Evolutionary conservation across 1,140 invertebrate species (phyloP).

Genomic region (Oryzaephilus surinamensis): DNA sequence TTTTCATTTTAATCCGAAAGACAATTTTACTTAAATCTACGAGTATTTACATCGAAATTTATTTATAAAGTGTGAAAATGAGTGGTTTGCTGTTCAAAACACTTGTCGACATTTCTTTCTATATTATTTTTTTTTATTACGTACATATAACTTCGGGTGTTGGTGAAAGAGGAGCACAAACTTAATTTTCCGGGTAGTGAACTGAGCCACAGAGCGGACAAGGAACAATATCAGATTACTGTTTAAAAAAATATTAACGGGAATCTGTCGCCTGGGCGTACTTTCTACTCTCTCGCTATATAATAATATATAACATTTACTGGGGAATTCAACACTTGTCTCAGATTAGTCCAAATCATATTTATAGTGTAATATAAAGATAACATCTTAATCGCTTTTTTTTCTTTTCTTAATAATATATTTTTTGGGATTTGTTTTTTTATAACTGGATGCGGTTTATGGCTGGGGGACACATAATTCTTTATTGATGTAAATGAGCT

Average conservation of each 20-base stretch:
- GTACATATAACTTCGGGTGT: too few species aligned
- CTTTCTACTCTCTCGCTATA: constrained; percentile 4
- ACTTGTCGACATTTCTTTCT: too few species aligned
- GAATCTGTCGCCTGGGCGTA: constrained; percentile 16
- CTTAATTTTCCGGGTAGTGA: constrained; percentile 36
- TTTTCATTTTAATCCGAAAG: too few species aligned
- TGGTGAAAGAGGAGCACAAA: constrained; percentile 31
- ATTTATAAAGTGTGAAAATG: too few species aligned
- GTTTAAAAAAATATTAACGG: constrained; percentile 24
- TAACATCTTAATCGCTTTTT: constrained; percentile 8
- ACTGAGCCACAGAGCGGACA: constrained; percentile 28
- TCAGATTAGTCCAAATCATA: constrained; percentile 20
- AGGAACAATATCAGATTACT: constrained; percentile 34
- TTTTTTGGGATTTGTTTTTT: too few species aligned
- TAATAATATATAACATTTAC: too few species aligned
- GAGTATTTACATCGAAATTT: too few species aligned
- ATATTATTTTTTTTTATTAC: too few species aligned
- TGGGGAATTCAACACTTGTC: constrained; percentile 24
- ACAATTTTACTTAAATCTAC: too few species aligned
- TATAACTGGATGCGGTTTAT: constrained; percentile 1
- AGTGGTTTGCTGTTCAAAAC: too few species aligned
- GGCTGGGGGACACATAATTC: too few species aligned
- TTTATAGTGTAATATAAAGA: constrained; percentile 12
- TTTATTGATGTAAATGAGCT: too few species aligned
- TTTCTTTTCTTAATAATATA: constrained; percentile 5